A percentile compares a stretch with the other conserved stretches of the same genome.
These are phyloP conservation scores for Nymphicus hollandicus DNA, from an alignment of 2,113 vertebrate genomes.

Conservation along the genomic window DNA sequence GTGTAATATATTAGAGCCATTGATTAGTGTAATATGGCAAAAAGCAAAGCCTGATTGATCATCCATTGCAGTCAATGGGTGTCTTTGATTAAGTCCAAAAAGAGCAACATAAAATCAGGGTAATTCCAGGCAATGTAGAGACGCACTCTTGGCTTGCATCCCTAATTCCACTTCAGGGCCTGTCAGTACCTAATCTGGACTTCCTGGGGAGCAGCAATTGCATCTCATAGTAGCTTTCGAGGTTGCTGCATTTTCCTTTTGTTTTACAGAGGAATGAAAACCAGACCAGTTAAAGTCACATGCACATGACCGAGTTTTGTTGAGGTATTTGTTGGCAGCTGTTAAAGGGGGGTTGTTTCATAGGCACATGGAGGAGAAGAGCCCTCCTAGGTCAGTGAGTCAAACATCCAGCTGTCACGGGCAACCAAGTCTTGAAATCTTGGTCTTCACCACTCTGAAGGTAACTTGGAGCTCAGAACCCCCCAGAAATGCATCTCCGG, in stretches of 20 bases:
- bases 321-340: neutral
- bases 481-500: neutral
- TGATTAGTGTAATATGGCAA: constrained; percentile 69
- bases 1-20: constrained; percentile 73
- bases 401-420: neutral
- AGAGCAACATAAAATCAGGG: constrained; percentile 63
- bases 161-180: neutral
- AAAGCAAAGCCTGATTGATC: constrained; percentile 69
- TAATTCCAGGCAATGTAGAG: constrained; percentile 61
- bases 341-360: neutral
- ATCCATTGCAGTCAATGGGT: constrained; percentile 46
- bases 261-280: neutral
- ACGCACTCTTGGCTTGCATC: neutral
- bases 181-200: neutral
- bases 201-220: neutral
- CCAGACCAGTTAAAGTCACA: neutral
- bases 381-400: accelerated
- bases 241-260: neutral
- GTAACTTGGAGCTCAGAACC: neutral
- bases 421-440: neutral
- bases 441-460: neutral
- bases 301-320: accelerated
- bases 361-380: neutral
- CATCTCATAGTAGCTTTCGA: accelerated
- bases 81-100: constrained; percentile 54